A percentile compares a stretch with the other conserved stretches of the same genome.
phyloP scores from a whole-genome alignment of 2,888 invertebrate species.

The Tinea pellionella region DNA sequence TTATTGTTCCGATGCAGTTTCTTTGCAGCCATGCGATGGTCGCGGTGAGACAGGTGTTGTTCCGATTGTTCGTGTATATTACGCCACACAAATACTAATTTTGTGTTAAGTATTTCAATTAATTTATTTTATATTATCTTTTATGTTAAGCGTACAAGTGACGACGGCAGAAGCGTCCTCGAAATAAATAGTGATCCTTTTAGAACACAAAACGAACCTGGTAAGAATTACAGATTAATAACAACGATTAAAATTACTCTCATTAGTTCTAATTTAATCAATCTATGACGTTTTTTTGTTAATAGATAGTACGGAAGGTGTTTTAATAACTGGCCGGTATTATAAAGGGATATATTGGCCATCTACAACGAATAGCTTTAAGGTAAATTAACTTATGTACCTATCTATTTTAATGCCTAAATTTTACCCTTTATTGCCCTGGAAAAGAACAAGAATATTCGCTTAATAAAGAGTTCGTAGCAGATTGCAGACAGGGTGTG shows the following conservation, averaged over 20 bases:
- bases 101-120: too few species aligned
- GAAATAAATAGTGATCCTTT: slow-evolving; percentile 33
- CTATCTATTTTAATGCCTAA: too few species aligned
- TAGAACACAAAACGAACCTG: slow-evolving; percentile 34
- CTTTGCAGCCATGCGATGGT: too few species aligned
- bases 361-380: slow-evolving; percentile 88
- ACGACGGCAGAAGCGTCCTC: slow-evolving; percentile 36
- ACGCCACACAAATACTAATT: too few species aligned
- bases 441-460: too few species aligned
- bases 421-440: too few species aligned
- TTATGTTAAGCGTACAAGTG: slow-evolving; percentile 29
- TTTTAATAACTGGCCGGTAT: slow-evolving; percentile 81
- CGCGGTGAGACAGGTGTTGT: too few species aligned
- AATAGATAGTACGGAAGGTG: slow-evolving; percentile 41
- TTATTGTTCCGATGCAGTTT: too few species aligned
- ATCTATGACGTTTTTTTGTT: slow-evolving; percentile 13
- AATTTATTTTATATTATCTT: neutral
- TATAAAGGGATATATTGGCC: slow-evolving; percentile 91
- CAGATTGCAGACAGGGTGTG: too few species aligned
- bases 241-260: neutral
- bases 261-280: neutral
- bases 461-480: too few species aligned
- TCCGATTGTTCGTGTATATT: too few species aligned
- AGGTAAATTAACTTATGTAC: slow-evolving; percentile 35
- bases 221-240: slow-evolving; percentile 22